phyloP scores from a whole-genome alignment of 2,888 invertebrate genomes.

The Formica aserva region DNA sequence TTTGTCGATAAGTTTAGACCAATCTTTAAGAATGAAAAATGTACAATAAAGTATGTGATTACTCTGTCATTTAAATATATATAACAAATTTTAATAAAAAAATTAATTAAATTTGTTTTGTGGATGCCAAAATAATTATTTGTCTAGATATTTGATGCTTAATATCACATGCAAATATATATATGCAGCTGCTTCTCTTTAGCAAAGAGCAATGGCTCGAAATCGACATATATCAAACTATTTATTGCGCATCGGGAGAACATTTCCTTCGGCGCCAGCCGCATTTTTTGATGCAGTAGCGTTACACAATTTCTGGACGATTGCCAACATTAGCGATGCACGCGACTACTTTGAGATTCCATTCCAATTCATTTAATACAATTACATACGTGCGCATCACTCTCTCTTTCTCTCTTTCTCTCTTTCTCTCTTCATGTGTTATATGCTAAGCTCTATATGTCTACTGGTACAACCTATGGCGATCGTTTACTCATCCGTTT shows the following conservation, averaged over 20 bases:
- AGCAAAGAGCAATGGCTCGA: neutral
- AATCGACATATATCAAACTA: constrained; percentile 23
- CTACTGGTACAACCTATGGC: constrained; percentile 54
- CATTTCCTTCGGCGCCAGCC: constrained; percentile 1
- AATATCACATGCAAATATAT: neutral
- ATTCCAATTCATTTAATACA: constrained; percentile 75
- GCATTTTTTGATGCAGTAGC: neutral
- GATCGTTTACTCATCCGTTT: constrained; percentile 50
- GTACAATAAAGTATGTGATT: constrained; percentile 10
- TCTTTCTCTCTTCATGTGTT: constrained; percentile 55
- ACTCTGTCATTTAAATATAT: constrained; percentile 14
- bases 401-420: neutral
- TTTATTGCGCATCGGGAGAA: neutral
- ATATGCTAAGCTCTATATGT: constrained; percentile 48
- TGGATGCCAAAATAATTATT: neutral
- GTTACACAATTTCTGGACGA: constrained; percentile 65
- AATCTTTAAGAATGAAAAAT: neutral
- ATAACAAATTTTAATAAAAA: too few relatives aligned
- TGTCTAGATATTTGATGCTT: neutral
- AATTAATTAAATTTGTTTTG: neutral
- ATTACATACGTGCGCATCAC: constrained; percentile 73
- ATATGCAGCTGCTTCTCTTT: neutral
- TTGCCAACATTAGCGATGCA: constrained; percentile 70
- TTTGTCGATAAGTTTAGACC: constrained; percentile 12
- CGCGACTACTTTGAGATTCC: constrained; percentile 70